Evolutionary conservation across 2,113 vertebrate genomes (phyloP).

Genomic region (Takifugu bimaculatus): DNA sequence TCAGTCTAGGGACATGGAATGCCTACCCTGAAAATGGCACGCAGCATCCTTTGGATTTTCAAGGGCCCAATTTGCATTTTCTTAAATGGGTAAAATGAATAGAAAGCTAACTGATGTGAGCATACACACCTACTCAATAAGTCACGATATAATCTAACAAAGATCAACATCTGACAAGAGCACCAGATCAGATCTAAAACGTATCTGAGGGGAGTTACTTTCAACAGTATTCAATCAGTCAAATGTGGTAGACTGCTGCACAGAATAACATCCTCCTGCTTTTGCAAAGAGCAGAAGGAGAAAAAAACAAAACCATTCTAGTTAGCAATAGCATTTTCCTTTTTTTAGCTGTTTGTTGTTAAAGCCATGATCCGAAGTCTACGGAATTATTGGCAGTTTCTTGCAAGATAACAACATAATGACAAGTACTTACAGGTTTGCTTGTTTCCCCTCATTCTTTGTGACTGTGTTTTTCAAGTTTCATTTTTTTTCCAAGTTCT

Average conservation of each 20-base stretch:
- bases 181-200: no score
- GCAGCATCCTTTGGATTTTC: slow-evolving; percentile 57
- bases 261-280: neutral
- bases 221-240: neutral
- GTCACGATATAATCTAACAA: no score
- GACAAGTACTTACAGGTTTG: neutral
- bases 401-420: neutral
- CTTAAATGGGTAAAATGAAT: slow-evolving; percentile 52
- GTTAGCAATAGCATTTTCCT: neutral
- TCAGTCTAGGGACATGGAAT: slow-evolving; percentile 37
- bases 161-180: no score
- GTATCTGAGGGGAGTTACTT: no score
- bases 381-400: no score
- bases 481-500: neutral
- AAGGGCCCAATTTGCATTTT: slow-evolving; percentile 55
- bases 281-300: neutral
- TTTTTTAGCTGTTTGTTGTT: neutral
- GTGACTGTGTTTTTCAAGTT: neutral
- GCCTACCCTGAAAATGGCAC: slow-evolving; percentile 55
- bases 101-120: slow-evolving; percentile 13
- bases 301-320: neutral
- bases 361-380: no score
- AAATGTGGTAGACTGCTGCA: neutral
- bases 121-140: neutral
- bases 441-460: neutral